Evolutionary conservation across 2,797 vertebrate genomes (phyloP), one percentile per base, ranked within the genome.

Genomic region (Oryzias sinensis): DNA sequence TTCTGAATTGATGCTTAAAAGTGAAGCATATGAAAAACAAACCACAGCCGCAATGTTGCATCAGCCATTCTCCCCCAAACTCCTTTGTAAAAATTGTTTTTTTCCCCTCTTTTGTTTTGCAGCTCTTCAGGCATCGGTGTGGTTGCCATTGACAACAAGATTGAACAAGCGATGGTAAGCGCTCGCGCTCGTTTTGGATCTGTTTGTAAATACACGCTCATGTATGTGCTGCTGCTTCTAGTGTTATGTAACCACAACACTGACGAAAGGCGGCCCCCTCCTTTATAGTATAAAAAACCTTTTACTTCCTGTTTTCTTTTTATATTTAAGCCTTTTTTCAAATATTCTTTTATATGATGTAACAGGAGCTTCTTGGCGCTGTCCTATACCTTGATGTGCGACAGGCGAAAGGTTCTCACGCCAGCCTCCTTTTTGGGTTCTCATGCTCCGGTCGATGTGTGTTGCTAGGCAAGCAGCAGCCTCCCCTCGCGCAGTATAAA

Each of bases 71-170:
- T 1, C 20, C 43, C 18, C 9, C n/a, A 29, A 11, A 8, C 6
- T 18, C 20, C 20, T 22, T 22, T 22, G 20, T 22, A 17, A 20
- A 22, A 20, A 14, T 5, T 4, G 5, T 6, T 43, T 25, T 51
- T 64, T 16, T 43, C n/a, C 33, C 24, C 43, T 22, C 72, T 44
- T 18, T 83, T 18, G 82, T 40, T 83, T 90, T 65, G 14, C 91
- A 98, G 97, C 89, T 95, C 95, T 24, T 96, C 95, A 20, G 95
- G 95, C 86, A 93, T 95, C 53, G 96, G 95, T 87, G 95, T 98
- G 87, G 97, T 98, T 88, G 97, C 97, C 81, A 98, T 98, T 62
- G 97, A 98, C 93, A 98, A 98, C 95, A 98, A 98, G 85, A 98
- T 98, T 62, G 96, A 98, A 81, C 97, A 98, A 88, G 97, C 96